These are phyloP conservation scores for Notoglanidium macrostoma DNA, from an alignment of 2,797 vertebrate genomes.

Conservation along the genomic window DNA sequence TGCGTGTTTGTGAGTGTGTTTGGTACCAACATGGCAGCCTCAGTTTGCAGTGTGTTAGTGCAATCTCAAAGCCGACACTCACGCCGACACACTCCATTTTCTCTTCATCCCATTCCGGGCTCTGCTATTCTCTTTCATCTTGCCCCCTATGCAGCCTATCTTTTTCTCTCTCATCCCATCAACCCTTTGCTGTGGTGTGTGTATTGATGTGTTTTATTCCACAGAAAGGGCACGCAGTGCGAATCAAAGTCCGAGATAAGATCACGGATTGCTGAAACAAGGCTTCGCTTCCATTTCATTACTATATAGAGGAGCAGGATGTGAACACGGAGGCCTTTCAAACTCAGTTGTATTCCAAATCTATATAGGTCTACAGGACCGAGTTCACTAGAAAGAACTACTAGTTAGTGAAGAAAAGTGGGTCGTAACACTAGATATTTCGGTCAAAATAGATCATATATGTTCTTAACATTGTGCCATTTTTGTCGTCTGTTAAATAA, in stretches of 20 bases:
- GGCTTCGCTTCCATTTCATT: conserved; percentile 32
- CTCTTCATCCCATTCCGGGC: conserved; percentile 58
- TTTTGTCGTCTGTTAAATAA: neutral
- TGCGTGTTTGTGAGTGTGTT: conserved; percentile 46
- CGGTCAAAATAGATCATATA: neutral
- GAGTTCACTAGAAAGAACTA: neutral
- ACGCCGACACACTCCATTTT: conserved; percentile 71
- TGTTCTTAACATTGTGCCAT: neutral
- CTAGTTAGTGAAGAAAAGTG: neutral
- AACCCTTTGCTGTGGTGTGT: conserved; percentile 50
- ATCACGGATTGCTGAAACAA: conserved; percentile 11
- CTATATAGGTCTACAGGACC: neutral
- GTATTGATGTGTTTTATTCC: conserved; percentile 28
- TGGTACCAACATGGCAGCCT: conserved; percentile 54
- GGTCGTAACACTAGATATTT: neutral
- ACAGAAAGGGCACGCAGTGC: conserved; percentile 30
- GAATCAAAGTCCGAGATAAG: conserved; percentile 34
- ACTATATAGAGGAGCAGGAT: conserved; percentile 30
- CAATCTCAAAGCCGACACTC: conserved; percentile 71
- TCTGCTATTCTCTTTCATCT: conserved; percentile 40
- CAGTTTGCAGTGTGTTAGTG: conserved; percentile 69
- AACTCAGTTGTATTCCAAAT: conserved; percentile 4
- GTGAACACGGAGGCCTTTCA: conserved; percentile 28
- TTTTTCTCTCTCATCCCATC: conserved; percentile 44
- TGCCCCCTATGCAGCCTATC: conserved; percentile 49